Evolutionary conservation across 2,797 vertebrate genomes (phyloP).

Genomic region (Sebastes dallii): DNA sequence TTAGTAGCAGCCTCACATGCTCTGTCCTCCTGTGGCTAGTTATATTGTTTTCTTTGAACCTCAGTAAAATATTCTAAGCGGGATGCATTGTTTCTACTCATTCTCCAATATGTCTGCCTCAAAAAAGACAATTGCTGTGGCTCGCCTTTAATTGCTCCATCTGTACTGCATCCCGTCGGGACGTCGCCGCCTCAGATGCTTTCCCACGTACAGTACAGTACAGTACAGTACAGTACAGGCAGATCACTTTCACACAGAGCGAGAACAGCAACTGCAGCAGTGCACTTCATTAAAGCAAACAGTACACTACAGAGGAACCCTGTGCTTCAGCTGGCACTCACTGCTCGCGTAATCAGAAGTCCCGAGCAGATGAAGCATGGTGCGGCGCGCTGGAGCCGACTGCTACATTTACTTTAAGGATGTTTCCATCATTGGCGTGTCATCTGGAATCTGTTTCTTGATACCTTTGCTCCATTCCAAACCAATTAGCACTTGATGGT

Average conservation of each 20-base stretch:
- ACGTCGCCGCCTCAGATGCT: constrained; percentile 49
- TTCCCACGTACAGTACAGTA: constrained; percentile 45
- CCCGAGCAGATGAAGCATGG: constrained; percentile 63
- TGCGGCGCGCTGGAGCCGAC: constrained; percentile 51
- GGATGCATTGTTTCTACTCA: constrained; percentile 73
- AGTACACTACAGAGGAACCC: constrained; percentile 40
- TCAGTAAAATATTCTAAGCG: constrained; percentile 80
- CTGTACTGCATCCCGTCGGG: constrained; percentile 71
- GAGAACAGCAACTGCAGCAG: constrained; percentile 52
- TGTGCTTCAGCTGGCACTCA: constrained; percentile 47
- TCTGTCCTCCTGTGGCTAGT: constrained; percentile 78
- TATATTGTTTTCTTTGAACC: constrained; percentile 77
- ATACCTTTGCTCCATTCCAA: constrained; percentile 74
- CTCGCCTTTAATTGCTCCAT: constrained; percentile 77
- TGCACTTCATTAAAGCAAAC: constrained; percentile 62
- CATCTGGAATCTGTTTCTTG: constrained; percentile 79
- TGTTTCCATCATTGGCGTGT: constrained; percentile 67
- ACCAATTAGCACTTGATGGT: constrained; percentile 85
- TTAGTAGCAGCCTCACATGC: constrained; percentile 57
- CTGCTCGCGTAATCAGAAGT: constrained; percentile 63
- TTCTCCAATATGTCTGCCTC: constrained; percentile 74
- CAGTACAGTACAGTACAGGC: constrained; percentile 10
- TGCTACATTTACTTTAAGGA: constrained; percentile 76
- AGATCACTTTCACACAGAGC: constrained; percentile 60
- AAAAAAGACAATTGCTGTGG: constrained; percentile 72